A percentile compares a stretch with the other conserved stretches of the same genome.
These are phyloP conservation scores for Plebejus melissa DNA, from an alignment of 2,888 invertebrate species.

Conservation along the genomic window DNA sequence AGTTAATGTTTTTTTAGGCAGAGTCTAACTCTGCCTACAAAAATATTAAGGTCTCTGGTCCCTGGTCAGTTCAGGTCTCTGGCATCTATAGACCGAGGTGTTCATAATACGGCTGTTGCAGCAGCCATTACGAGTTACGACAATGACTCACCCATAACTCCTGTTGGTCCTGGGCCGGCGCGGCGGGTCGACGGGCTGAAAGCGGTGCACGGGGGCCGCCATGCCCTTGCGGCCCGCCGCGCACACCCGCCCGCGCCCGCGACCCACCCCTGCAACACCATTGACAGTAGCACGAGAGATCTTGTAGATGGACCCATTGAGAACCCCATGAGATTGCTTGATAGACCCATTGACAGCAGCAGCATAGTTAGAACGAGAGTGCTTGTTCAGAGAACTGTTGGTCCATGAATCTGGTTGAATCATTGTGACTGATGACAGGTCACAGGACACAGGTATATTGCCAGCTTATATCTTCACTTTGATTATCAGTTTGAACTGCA, in stretches of 20 bases:
- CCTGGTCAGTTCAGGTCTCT: no score
- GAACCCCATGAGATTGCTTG: not conserved
- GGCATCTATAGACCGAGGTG: no score
- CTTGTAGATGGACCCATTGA: not conserved
- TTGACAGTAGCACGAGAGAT: not conserved
- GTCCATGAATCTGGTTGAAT: not conserved
- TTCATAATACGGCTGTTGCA: no score
- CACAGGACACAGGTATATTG: no score
- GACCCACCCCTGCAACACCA: conserved; percentile 44
- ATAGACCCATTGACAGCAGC: not conserved
- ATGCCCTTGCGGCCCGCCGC: conserved; percentile 82
- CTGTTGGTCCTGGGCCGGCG: conserved; percentile 62
- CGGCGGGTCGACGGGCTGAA: conserved; percentile 81
- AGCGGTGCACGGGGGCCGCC: conserved; percentile 85
- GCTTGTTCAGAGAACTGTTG: conserved; percentile 2
- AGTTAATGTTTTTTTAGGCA: no score
- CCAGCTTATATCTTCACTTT: no score
- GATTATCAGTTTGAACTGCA: no score
- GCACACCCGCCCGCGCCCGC: conserved; percentile 58
- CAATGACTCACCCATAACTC: conserved; percentile 48
- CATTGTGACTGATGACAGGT: not conserved
- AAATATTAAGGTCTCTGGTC: no score
- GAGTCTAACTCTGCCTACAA: no score
- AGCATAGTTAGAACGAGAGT: not conserved
- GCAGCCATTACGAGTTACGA: no score